phyloP scores from a whole-genome alignment of 2,113 vertebrate genomes.

The Pantherophis guttatus region DNA sequence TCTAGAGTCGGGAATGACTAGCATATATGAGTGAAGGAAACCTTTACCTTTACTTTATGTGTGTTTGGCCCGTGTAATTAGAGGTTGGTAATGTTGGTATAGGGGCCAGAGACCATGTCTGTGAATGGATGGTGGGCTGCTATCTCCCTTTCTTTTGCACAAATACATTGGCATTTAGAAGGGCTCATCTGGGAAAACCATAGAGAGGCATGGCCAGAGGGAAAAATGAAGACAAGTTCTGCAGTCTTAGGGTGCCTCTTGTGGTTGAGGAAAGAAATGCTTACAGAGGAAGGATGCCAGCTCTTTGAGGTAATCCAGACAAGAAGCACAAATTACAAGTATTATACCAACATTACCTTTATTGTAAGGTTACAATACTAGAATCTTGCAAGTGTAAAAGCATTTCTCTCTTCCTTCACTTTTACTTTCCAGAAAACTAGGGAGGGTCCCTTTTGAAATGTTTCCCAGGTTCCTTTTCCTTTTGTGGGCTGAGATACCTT shows the following conservation, averaged over 20 bases:
- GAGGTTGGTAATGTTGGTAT: background rate
- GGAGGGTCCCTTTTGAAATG: no score
- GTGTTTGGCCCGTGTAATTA: background rate
- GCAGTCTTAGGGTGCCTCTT: background rate
- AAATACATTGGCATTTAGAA: background rate
- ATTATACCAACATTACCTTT: background rate
- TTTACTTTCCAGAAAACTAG: no score
- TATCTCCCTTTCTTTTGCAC: background rate
- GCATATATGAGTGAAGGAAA: no score
- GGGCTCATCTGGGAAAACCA: background rate
- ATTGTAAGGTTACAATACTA: background rate
- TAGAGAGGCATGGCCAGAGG: background rate
- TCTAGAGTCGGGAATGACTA: no score
- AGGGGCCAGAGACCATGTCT: background rate
- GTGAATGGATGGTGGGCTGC: background rate
- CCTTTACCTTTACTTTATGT: no score
- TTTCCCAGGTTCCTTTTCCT: no score
- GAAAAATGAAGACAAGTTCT: background rate
- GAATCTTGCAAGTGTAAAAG: background rate
- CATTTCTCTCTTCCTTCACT: no score
- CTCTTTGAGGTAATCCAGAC: background rate
- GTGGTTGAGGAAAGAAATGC: background rate
- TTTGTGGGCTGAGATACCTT: no score
- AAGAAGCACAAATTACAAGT: background rate
- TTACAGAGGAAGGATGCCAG: background rate